Evolutionary conservation across 2,113 vertebrate genomes (phyloP).

Genomic region (Nothobranchius kuhntae): DNA sequence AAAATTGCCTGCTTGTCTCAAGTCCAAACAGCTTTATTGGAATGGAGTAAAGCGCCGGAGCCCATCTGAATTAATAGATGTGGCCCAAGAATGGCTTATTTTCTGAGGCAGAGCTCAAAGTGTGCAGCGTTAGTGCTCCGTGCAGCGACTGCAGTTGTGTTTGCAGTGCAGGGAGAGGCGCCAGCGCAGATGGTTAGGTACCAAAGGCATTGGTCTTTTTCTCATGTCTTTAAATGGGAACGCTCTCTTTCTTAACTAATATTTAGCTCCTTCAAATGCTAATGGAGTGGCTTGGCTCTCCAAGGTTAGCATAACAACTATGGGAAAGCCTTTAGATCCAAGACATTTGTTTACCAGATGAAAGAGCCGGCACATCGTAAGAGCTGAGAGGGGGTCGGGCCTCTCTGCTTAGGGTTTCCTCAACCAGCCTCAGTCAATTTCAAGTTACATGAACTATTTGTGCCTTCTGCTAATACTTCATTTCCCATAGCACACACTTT

Average conservation of each 20-base stretch:
- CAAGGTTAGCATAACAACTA: constrained; percentile 99
- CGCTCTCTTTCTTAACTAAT: constrained; percentile 97
- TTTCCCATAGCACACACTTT: constrained; percentile 78
- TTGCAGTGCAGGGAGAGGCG: constrained; percentile 80
- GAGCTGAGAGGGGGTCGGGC: constrained; percentile 61
- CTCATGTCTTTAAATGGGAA: constrained; percentile 95
- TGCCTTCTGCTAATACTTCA: constrained; percentile 79
- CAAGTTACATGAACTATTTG: constrained; percentile 85
- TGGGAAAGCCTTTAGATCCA: constrained; percentile 97
- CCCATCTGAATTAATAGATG: constrained; percentile 71
- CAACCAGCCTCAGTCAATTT: constrained; percentile 82
- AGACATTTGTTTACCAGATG: constrained; percentile 96
- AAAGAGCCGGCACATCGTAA: constrained; percentile 86
- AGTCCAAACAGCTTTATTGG: constrained; percentile 65
- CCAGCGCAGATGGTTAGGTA: constrained; percentile 92
- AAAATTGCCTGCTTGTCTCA: constrained; percentile 60
- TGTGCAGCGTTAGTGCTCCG: constrained; percentile 38
- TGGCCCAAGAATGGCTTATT: constrained; percentile 52
- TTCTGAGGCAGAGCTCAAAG: constrained; percentile 53
- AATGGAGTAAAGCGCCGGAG: constrained; percentile 65
- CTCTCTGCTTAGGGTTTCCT: constrained; percentile 44
- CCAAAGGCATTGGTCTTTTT: constrained; percentile 90
- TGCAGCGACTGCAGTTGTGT: constrained; percentile 58
- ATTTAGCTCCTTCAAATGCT: constrained; percentile 99
- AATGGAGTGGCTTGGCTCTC: constrained; percentile 93